phyloP scores from a whole-genome alignment of 2,113 vertebrate species.

The Zapus hudsonius region DNA sequence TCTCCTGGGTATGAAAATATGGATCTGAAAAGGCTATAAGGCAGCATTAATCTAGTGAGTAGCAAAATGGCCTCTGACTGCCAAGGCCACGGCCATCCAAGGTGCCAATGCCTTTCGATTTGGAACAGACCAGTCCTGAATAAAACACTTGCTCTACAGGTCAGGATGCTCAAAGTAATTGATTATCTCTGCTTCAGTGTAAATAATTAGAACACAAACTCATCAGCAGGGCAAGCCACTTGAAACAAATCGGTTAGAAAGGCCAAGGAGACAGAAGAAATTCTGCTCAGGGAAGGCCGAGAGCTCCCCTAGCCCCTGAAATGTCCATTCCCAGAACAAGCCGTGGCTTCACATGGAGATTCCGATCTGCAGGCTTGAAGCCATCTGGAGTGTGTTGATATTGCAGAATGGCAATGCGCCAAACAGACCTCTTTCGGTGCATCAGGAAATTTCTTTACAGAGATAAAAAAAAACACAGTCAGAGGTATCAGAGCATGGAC shows the following conservation, averaged over 20 bases:
- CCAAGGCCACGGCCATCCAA: not conserved
- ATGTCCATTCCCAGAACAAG: not conserved
- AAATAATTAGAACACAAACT: constrained; percentile 53
- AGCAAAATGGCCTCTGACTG: not conserved
- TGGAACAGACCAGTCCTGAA: not conserved
- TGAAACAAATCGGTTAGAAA: constrained; percentile 65
- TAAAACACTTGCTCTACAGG: not conserved
- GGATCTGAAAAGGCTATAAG: not conserved
- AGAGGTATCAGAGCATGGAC: not conserved
- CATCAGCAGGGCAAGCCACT: constrained; percentile 32
- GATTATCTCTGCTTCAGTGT: constrained; percentile 52
- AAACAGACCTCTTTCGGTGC: not conserved
- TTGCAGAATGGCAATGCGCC: constrained; percentile 9
- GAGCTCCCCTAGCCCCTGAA: not conserved
- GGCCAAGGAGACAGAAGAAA: constrained; percentile 9
- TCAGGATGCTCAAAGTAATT: constrained; percentile 53
- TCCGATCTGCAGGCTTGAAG: constrained; percentile 4
- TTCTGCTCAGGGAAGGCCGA: not conserved
- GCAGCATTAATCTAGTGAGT: not conserved
- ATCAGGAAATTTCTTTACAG: constrained; percentile 18
- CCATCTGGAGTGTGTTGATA: not conserved
- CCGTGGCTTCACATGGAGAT: not conserved
- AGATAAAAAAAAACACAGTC: constrained; percentile 12
- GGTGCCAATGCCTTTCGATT: not conserved
- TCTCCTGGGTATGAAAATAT: not conserved